Evolutionary conservation across 53 echinoderm and acorn worm genomes (phyloP).

Genomic region (Echinarachnius parma): DNA sequence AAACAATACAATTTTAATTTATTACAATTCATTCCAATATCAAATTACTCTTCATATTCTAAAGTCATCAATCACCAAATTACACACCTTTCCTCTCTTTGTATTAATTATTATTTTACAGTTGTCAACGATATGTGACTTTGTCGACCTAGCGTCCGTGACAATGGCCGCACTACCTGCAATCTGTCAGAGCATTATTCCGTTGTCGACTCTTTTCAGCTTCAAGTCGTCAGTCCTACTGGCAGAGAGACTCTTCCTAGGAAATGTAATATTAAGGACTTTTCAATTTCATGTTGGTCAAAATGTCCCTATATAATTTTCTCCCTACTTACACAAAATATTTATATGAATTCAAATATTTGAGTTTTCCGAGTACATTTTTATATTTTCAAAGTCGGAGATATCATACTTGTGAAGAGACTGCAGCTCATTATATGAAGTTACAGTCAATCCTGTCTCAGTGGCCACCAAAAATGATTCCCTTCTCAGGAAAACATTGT

Average conservation of each 20-base stretch:
- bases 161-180: conserved; percentile 24
- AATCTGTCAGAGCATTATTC: conserved; percentile 18
- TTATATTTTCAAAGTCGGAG: no score
- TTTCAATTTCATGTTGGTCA: no score
- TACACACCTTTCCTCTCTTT: no score
- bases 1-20: no score
- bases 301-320: neutral
- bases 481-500: no score
- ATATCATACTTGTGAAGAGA: no score
- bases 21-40: no score
- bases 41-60: no score
- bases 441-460: no score
- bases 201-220: conserved; percentile 31
- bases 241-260: conserved; percentile 39
- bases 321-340: neutral
- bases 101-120: neutral
- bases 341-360: neutral
- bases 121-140: conserved; percentile 31
- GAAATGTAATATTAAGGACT: conserved; percentile 56
- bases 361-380: neutral
- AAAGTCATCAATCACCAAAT: no score
- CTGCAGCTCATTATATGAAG: no score
- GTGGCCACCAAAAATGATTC: no score
- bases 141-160: conserved; percentile 24
- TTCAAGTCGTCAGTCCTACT: conserved; percentile 25